Conservation (phyloP, 2,888 invertebrate genomes). For the Hirtodrosophila duncani region DNA sequence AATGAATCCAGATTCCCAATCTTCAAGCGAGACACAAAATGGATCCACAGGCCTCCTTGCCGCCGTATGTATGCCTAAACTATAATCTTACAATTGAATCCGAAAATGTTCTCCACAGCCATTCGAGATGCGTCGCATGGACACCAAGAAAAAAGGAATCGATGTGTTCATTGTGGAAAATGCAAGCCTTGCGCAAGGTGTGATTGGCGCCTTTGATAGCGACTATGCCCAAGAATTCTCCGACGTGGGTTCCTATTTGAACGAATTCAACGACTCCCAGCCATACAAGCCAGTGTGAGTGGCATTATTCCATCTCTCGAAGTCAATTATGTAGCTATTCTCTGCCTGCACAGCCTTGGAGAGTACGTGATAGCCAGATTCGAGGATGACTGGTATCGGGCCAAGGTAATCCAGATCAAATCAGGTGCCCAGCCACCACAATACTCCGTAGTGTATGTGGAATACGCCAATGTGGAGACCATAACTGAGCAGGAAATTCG, state of each 20-base stretch:
- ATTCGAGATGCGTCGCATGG: conserved; percentile 25
- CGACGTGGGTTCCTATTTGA: conserved; percentile 14
- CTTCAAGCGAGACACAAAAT: too few relatives aligned
- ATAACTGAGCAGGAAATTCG: conserved; percentile 31
- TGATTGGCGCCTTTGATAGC: conserved; percentile 45
- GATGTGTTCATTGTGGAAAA: conserved; percentile 44
- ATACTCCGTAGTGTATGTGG: conserved; percentile 34
- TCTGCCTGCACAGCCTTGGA: conserved; percentile 11
- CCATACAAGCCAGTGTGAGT: conserved; percentile 44
- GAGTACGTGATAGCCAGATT: conserved; percentile 43
- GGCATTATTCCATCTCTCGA: not conserved
- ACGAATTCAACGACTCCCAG: conserved; percentile 16
- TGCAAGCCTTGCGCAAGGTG: conserved; percentile 26
- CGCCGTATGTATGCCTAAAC: conserved; percentile 15
- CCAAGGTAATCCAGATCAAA: conserved; percentile 31
- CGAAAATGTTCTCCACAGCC: conserved; percentile 24
- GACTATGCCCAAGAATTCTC: conserved; percentile 10
- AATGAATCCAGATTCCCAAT: too few relatives aligned
- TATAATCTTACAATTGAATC: not conserved
- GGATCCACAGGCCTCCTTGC: not conserved
- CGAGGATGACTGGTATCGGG: conserved; percentile 41
- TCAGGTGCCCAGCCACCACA: not conserved
- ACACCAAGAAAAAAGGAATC: conserved; percentile 14
- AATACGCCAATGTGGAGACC: conserved; percentile 27
- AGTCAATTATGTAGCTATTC: accelerated